Percentiles rank a stretch among this genome's conserved stretches.
These are phyloP conservation scores for Therioaphis trifolii DNA, from an alignment of 2,888 invertebrate species.

Conservation along the genomic window DNA sequence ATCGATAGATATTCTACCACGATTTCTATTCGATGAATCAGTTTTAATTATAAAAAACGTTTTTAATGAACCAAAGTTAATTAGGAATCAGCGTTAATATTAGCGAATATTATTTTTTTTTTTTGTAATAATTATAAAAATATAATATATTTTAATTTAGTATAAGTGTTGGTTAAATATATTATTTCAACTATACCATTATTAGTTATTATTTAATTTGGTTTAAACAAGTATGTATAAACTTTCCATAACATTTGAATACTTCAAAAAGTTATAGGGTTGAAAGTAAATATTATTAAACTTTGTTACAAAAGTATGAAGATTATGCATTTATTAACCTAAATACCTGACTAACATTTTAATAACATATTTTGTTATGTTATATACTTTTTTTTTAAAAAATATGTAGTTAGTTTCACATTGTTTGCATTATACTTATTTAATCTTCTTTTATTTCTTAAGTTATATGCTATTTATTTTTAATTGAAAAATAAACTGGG, in stretches of 20 bases:
- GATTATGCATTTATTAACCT: constrained; percentile 20
- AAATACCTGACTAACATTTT: constrained; percentile 20
- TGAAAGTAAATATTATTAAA: constrained; percentile 20
- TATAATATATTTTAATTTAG: too few species aligned
- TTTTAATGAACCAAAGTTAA: too few species aligned
- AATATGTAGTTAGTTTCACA: background rate
- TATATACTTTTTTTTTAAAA: background rate
- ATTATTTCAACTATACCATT: background rate
- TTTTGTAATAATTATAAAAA: too few species aligned
- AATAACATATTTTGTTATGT: background rate
- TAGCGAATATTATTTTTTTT: too few species aligned
- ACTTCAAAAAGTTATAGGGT: background rate
- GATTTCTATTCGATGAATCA: too few species aligned
- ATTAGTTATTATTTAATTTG: background rate
- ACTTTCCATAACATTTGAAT: background rate
- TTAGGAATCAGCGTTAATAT: too few species aligned
- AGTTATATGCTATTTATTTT: background rate
- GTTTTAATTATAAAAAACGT: too few species aligned
- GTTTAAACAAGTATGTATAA: background rate
- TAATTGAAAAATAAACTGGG: too few species aligned
- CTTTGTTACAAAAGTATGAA: constrained; percentile 17
- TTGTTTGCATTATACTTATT: too few species aligned
- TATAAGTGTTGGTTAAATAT: too few species aligned
- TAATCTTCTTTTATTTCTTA: background rate
- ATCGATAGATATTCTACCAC: too few species aligned